phyloP scores from a whole-genome alignment of 23 tunicate genomes.

The Botrylloides violaceus region DNA sequence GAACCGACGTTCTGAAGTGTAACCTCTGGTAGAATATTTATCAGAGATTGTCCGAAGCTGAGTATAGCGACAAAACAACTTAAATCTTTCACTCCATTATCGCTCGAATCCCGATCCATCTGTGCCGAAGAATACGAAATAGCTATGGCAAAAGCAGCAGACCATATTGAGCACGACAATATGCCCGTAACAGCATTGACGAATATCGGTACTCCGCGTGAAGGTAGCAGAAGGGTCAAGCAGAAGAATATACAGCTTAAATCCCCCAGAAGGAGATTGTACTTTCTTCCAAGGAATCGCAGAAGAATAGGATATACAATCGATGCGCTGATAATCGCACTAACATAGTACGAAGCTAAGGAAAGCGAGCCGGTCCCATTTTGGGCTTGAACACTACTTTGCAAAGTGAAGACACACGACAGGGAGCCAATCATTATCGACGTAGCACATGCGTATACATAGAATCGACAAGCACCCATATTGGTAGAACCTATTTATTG shows the following conservation, averaged over 20 bases:
- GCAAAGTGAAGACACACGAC: not conserved
- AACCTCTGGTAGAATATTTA: not conserved
- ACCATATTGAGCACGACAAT: not conserved
- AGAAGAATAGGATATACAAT: not conserved
- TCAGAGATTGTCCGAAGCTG: not conserved
- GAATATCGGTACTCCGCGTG: not conserved
- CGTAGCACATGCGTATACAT: too few species aligned
- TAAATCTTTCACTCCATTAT: not conserved
- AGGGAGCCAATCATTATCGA: not conserved
- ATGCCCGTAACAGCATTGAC: not conserved
- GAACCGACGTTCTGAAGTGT: not conserved
- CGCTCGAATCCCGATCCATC: not conserved
- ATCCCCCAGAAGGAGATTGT: not conserved
- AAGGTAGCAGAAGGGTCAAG: not conserved
- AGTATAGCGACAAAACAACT: not conserved
- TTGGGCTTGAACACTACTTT: not conserved
- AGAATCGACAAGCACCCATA: too few species aligned
- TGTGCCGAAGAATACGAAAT: not conserved
- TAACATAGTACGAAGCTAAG: not conserved
- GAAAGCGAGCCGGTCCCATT: not conserved
- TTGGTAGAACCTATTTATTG: too few species aligned
- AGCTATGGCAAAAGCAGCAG: not conserved
- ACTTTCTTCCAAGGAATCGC: not conserved
- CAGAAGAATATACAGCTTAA: not conserved
- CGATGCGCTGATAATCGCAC: not conserved